Base-by-base conservation (phyloP, 2,888 invertebrate species). In the Tachina lurida region DNA sequence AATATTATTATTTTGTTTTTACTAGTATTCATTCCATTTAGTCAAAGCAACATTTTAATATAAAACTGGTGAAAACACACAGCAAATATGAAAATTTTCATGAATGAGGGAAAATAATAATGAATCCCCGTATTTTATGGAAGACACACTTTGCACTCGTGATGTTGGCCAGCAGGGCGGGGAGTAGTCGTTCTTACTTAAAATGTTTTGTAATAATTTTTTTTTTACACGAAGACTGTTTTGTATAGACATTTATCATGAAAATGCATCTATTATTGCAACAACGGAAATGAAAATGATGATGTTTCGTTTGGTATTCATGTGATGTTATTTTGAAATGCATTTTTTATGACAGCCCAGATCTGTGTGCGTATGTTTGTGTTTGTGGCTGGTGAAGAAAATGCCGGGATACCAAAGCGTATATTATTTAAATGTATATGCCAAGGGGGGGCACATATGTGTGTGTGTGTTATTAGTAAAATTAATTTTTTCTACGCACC, bases 231-330 rank as follows among this genome's bases (percentile, higher is more conserved):
- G 58, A 19, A 74, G 67, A 70, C 71, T 58, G 45, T 63, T 62
- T 56, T 41, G 9, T 39, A 47, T 45, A 56, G 56, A 78, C 58
- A 31, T 73, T 60, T 45, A 78, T 73, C 71, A 82, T 73, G 60
- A 45, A 54, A 77, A 65, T 77, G 77, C 81, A 84, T 71, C 45
- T 10, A 60, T 10, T 19, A 39, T 31, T 9, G 49, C 17, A 22
- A 60, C 52, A 58, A 67, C 41, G 63, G 60, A 67, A 54, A 63
- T 58, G 54, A 62, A 13, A 60, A 84, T 70, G 77, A 85, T 78
- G 81, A 85, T 85, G 82, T 78, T 75, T 85, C 45, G 85, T 82
- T 82, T 78, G 39, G 52, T 67, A 84, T 84, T 86, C 84, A 86
- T 86, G 41, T 68, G 62, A 76, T 65, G 63, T 62, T 68, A 47